Evolutionary conservation across 2,797 vertebrate species (phyloP).

Genomic region (Gouania willdenowi): DNA sequence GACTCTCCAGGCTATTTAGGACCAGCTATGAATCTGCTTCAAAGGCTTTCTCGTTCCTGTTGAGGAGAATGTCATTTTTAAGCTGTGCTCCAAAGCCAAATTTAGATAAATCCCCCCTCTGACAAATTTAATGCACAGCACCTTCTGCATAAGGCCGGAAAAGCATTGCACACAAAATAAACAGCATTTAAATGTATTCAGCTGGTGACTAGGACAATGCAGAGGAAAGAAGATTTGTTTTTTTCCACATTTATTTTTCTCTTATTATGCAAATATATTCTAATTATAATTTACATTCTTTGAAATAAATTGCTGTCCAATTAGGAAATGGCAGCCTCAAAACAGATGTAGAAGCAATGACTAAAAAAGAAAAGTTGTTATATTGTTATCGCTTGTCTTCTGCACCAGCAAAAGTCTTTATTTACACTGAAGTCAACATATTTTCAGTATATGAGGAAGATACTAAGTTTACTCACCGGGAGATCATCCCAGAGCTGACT

Average conservation of each 20-base stretch:
- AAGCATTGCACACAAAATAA: constrained; percentile 24
- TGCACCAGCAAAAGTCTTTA: too few relatives aligned
- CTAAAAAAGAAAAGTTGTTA: neutral
- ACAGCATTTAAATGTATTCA: constrained; percentile 24
- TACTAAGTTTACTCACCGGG: constrained; percentile 80
- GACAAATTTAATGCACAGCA: constrained; percentile 41
- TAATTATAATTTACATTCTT: constrained; percentile 53
- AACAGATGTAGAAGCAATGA: constrained; percentile 23
- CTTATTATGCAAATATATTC: constrained; percentile 48
- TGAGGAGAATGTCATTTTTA: constrained; percentile 62
- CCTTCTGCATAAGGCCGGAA: constrained; percentile 30
- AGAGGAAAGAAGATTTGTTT: constrained; percentile 8
- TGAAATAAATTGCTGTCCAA: constrained; percentile 33
- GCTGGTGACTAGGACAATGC: constrained; percentile 12
- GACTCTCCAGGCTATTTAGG: constrained; percentile 60
- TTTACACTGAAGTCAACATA: too few relatives aligned
- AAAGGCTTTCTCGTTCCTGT: constrained; percentile 39
- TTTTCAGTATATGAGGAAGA: neutral
- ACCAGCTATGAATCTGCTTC: constrained; percentile 53
- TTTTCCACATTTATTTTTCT: constrained; percentile 19
- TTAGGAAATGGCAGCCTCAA: constrained; percentile 34
- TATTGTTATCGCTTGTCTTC: constrained; percentile 6
- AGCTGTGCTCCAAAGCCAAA: constrained; percentile 49
- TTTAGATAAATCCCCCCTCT: constrained; percentile 49
- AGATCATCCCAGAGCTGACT: constrained; percentile 96